Evolutionary conservation across 2,797 vertebrate species (phyloP).

Genomic region (Pseudochaenichthys georgianus): DNA sequence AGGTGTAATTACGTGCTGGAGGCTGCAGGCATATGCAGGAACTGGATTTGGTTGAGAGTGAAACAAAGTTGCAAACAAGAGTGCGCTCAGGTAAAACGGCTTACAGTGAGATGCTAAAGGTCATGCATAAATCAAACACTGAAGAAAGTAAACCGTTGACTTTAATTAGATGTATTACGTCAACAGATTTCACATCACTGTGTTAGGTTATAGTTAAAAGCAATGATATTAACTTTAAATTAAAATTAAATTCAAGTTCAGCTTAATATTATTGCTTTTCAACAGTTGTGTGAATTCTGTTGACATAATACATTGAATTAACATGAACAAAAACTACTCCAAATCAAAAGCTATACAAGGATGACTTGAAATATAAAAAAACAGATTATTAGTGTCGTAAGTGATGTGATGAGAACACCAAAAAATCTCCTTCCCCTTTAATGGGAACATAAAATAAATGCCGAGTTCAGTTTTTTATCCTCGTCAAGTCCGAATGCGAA

Average conservation of each 20-base stretch:
- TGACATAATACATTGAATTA: too few species aligned
- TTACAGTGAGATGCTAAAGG: constrained; percentile 45
- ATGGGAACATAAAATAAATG: constrained; percentile 10
- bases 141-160: neutral
- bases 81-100: neutral
- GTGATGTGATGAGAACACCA: constrained; percentile 4
- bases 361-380: neutral
- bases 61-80: constrained; percentile 35
- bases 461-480: neutral
- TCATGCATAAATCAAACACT: constrained; percentile 25
- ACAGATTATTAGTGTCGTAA: neutral
- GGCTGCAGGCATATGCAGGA: constrained; percentile 1
- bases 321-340: neutral
- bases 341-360: neutral
- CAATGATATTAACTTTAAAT: too few species aligned
- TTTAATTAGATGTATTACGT: too few species aligned
- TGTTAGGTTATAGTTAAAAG: too few species aligned
- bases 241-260: too few species aligned
- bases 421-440: neutral
- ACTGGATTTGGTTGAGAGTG: constrained; percentile 3
- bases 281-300: too few species aligned
- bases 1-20: constrained; percentile 43
- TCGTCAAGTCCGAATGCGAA: neutral
- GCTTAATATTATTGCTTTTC: neutral
- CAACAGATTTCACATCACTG: too few species aligned